A percentile compares a stretch with the other conserved stretches of the same genome.
Conservation (phyloP, 2,888 invertebrate species). For the Melieria omissa region DNA sequence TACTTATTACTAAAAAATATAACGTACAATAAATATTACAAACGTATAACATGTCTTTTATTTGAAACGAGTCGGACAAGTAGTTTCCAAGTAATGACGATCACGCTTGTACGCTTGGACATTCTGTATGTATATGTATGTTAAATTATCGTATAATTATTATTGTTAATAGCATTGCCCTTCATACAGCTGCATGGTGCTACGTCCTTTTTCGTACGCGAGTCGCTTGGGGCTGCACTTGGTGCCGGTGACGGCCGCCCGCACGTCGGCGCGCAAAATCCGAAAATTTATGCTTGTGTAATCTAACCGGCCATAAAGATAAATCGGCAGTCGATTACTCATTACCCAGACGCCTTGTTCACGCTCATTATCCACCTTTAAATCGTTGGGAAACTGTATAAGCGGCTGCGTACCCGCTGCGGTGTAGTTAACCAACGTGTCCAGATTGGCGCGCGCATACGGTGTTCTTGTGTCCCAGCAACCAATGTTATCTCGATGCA, state of each 20-base stretch:
- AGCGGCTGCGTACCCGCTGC: slow-evolving; percentile 56
- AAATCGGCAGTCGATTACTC: slow-evolving; percentile 80
- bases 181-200: slow-evolving; percentile 10
- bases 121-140: too few relatives aligned
- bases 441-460: slow-evolving; percentile 73
- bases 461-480: slow-evolving; percentile 84
- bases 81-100: too few relatives aligned
- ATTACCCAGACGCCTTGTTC: slow-evolving; percentile 80
- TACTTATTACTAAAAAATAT: too few relatives aligned
- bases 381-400: slow-evolving; percentile 83
- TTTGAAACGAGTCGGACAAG: too few relatives aligned
- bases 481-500: slow-evolving; percentile 79
- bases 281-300: slow-evolving; percentile 78
- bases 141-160: neutral
- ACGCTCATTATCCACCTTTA: slow-evolving; percentile 77
- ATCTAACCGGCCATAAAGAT: slow-evolving; percentile 75
- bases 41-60: too few relatives aligned
- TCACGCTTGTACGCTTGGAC: too few relatives aligned
- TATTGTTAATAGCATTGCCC: slow-evolving; percentile 24
- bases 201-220: neutral
- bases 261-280: slow-evolving; percentile 75
- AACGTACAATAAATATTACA: too few relatives aligned
- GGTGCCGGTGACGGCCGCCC: slow-evolving; percentile 74
- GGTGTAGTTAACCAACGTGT: slow-evolving; percentile 51
- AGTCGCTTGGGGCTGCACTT: slow-evolving; percentile 74